Base-by-base conservation (phyloP, 2,797 vertebrate genomes). In the Helicolenus hilgendorfi region DNA sequence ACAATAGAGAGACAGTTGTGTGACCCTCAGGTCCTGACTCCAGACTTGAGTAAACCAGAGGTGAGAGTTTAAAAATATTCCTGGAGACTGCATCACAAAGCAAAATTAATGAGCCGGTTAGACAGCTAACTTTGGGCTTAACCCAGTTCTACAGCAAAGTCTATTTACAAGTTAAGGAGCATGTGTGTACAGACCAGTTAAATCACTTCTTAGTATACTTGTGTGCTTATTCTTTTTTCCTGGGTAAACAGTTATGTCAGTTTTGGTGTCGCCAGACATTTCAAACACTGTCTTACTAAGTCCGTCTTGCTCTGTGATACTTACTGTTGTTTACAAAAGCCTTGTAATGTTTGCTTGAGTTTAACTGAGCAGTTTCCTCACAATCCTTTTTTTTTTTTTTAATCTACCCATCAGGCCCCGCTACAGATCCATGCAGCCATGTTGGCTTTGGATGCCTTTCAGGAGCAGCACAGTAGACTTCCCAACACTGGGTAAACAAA, bases 31-130 rank as follows among this genome's bases (percentile, higher is more conserved):
- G 98, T 97, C 79, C 97, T 99, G 80, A 97, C 94, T 89, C 98
- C 97, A 14, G 99, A 99, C 96, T 99, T 98, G 89, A 99, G 99
- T 96, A 99, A 98, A 95, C 98, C 99, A 83, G 98, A 99, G 98
- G 99, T 99, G 80, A 94, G 95, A 79, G 13, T 79, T 71, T 56
- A 36, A 56, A 81, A 26, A 20, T 5, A 14, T 33, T 85, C 2
- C 2, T 15, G 20, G 8, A 36, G 11, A 24, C 55, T 22, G 13
- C 22, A 33, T 79, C 11, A 49, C 22, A 68, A 36, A 74, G 18
- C 14, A 59, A 38, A 1, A 20, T 53, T 35, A 67, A n/a, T 38
- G 20, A n/a, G 18, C 20, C 5, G 18, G 9, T 53, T 31, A 56
- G 55, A 4, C 38, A 11, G 29, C 13, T 63, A 11, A 26, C 31